Evolutionary conservation across 2,888 invertebrate genomes (phyloP).

Genomic region (Zaprionus obscuricornis): DNA sequence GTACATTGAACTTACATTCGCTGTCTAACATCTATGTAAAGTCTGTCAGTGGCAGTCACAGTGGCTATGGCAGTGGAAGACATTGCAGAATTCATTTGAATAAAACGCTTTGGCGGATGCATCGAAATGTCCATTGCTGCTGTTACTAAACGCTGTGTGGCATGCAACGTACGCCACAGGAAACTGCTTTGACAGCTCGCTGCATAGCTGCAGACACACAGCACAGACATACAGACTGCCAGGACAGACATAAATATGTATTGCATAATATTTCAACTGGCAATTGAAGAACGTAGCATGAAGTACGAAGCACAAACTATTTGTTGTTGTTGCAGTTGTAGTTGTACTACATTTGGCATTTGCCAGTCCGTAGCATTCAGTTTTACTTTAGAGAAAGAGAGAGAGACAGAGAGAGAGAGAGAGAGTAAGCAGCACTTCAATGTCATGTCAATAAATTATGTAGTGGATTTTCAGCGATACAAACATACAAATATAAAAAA

Average conservation of each 20-base stretch:
- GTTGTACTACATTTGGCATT: conserved; percentile 56
- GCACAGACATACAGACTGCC: background rate
- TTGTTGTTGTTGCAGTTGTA: too few species aligned
- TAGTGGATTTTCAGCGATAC: conserved; percentile 64
- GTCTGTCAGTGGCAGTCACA: conserved; percentile 6
- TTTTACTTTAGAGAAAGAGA: too few species aligned
- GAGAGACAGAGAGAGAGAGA: background rate
- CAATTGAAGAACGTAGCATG: conserved; percentile 53
- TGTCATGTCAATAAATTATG: conserved; percentile 73
- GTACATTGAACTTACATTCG: background rate
- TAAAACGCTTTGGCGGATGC: conserved; percentile 29
- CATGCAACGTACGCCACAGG: conserved; percentile 32
- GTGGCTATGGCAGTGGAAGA: too few species aligned
- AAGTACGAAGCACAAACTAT: too few species aligned
- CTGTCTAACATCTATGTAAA: conserved; percentile 5
- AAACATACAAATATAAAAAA: conserved; percentile 27
- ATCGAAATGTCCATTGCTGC: conserved; percentile 35
- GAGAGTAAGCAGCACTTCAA: conserved; percentile 41
- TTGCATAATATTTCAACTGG: conserved; percentile 43
- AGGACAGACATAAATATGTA: conserved; percentile 36
- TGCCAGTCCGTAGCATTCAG: too few species aligned
- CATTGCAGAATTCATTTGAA: conserved; percentile 31
- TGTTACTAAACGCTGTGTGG: conserved; percentile 38
- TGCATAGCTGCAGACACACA: conserved; percentile 37
- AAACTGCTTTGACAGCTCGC: conserved; percentile 59